Evolutionary conservation across 2,797 vertebrate species (phyloP), one percentile per base, ranked within the genome.

Genomic region (Perodicticus potto): DNA sequence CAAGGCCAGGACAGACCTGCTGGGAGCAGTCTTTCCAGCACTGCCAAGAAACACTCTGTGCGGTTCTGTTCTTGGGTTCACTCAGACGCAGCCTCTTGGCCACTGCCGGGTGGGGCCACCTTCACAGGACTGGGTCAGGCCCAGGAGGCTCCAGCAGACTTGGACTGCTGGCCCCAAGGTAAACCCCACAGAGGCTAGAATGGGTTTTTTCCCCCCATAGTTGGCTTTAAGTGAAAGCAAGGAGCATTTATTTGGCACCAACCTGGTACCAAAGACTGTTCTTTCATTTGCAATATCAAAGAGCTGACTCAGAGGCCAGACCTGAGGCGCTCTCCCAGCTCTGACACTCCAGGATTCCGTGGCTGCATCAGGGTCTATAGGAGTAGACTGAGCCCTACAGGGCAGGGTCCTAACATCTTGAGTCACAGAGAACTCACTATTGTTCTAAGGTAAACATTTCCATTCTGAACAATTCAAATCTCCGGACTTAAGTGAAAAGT

Each of bases 91-190:
- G 93, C 78, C 96, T 34, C 78, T 92, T 76, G 84, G 84, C 93
- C 78, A 73, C 34, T 86, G 83, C 92, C 37, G 59, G 93, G 89
- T 67, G 7, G 53, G 87, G 96, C 1, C 0, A 16, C 55, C 82
- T 93, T 97, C 94, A 89, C 96, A 92, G 95, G 32, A 29, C 95
- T 1, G 86, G 77, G 81, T 34, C 86, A 78, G 80, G 92, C n/a
- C 83, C 95, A 96, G 74, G 92, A 88, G 89, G 89, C 45, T 63
- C 29, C n/a, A 57, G 69, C 11, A 70, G 86, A 65, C 32, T 0
- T 20, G 82, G 69, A 43, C 55, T 14, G 27, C 8, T 23, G 69
- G 74, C 37, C 76, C 0, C 20, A n/a, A 72, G 45, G 61, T 25
- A 55, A 53, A 5, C 2, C 20, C 40, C 55, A 23, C 0, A 55